Percentiles rank a stretch among this genome's conserved stretches.
These are phyloP conservation scores for Platanista minor DNA, from an alignment of 2,113 vertebrate genomes.

Conservation along the genomic window DNA sequence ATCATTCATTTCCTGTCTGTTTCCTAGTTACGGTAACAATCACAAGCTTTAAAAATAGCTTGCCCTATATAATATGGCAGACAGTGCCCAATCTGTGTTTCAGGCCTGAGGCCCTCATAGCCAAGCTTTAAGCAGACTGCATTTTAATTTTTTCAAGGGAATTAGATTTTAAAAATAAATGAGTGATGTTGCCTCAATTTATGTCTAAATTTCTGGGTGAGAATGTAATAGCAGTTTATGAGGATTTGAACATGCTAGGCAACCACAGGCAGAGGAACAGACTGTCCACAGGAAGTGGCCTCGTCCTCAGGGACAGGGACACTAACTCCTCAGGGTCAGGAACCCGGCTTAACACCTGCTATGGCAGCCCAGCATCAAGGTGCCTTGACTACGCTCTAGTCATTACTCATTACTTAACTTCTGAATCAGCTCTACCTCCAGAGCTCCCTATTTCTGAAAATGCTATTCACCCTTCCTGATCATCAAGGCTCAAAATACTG, in stretches of 20 bases:
- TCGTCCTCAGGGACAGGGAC: background rate
- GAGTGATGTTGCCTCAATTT: constrained; percentile 35
- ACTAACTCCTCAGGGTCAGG: background rate
- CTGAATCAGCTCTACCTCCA: background rate
- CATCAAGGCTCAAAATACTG: background rate
- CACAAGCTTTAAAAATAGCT: constrained; percentile 73
- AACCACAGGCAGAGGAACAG: background rate
- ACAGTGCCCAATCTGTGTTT: constrained; percentile 64
- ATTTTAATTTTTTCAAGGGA: constrained; percentile 59
- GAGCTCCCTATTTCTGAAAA: background rate
- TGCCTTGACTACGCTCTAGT: background rate
- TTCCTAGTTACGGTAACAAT: constrained; percentile 72
- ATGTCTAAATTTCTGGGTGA: constrained; percentile 20
- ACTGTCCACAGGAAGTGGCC: background rate
- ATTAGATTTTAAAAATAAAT: constrained; percentile 54
- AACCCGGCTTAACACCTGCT: background rate
- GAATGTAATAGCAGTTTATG: background rate
- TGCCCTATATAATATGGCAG: constrained; percentile 71
- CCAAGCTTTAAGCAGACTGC: constrained; percentile 52
- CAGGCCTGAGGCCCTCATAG: constrained; percentile 56
- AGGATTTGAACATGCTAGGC: background rate
- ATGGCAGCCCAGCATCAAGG: background rate
- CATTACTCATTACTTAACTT: background rate
- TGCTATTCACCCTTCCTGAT: background rate
- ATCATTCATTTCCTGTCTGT: constrained; percentile 72